These are phyloP conservation scores for Drosophila subquinaria DNA, from an alignment of 2,888 invertebrate species.

Conservation along the genomic window DNA sequence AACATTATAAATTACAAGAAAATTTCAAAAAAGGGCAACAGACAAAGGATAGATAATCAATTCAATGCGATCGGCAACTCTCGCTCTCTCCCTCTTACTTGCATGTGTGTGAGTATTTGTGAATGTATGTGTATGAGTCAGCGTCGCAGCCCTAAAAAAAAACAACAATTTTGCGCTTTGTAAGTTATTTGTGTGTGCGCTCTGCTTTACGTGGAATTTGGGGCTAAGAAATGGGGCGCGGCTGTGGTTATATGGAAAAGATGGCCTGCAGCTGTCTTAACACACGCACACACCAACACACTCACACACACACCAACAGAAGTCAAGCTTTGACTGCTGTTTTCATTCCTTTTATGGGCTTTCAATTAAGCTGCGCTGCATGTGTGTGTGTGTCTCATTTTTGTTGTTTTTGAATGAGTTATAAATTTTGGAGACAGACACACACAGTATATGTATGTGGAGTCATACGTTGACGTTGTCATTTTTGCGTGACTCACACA, in stretches of 20 bases:
- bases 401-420: conserved; percentile 48
- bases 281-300: conserved; percentile 7
- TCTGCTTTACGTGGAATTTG: conserved; percentile 52
- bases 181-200: conserved; percentile 30
- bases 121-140: conserved; percentile 65
- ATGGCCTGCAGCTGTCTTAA: conserved; percentile 30
- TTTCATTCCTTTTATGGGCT: conserved; percentile 61
- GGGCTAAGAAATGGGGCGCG: conserved; percentile 52
- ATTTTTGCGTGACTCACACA: conserved; percentile 59
- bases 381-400: conserved; percentile 16
- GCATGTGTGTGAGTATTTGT: not conserved
- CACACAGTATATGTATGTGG: conserved; percentile 28
- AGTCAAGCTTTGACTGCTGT: conserved; percentile 43
- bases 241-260: conserved; percentile 20
- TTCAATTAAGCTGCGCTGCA: conserved; percentile 52
- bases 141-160: conserved; percentile 55
- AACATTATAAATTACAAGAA: not conserved
- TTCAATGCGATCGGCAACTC: conserved; percentile 6
- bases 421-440: conserved; percentile 46
- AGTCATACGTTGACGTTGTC: conserved; percentile 64
- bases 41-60: not conserved
- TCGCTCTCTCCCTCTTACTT: not conserved
- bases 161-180: conserved; percentile 39
- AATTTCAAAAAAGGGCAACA: not conserved
- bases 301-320: conserved; percentile 3